Conservation (phyloP, 2,888 invertebrate species). For the Cantharis flavilabris region DNA sequence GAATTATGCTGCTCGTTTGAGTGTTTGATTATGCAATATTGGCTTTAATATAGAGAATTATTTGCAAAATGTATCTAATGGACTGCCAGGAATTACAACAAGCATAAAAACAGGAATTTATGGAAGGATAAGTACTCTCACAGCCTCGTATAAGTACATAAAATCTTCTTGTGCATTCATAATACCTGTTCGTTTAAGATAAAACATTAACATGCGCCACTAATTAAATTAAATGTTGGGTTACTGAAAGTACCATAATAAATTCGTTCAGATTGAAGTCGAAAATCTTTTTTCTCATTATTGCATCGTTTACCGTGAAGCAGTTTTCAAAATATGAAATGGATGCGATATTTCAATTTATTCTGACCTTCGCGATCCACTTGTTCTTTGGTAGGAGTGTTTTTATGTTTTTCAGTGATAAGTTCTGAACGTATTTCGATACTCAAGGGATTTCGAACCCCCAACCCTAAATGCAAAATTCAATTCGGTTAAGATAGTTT, state of each 20-base stretch:
- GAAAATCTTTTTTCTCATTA: conserved; percentile 14
- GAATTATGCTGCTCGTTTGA: not conserved
- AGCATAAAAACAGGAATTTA: conserved; percentile 18
- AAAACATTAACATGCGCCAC: not conserved
- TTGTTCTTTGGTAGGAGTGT: conserved; percentile 38
- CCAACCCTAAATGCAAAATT: conserved; percentile 40
- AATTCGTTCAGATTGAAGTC: not conserved
- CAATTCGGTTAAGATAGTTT: conserved; percentile 50
- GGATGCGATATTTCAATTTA: conserved; percentile 44
- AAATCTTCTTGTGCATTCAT: not conserved
- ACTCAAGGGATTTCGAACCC: conserved; percentile 39
- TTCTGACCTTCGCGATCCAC: conserved; percentile 37
- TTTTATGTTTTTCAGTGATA: conserved; percentile 50
- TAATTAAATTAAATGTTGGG: not conserved
- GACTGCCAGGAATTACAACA: conserved; percentile 18
- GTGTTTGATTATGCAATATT: not conserved
- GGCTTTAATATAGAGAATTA: conserved; percentile 6
- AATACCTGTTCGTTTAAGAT: not conserved
- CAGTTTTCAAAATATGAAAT: conserved; percentile 37
- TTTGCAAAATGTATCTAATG: conserved; percentile 20
- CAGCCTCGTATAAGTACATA: not conserved
- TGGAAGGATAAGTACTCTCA: conserved; percentile 12
- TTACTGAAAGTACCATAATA: not conserved
- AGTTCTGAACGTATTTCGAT: conserved; percentile 43
- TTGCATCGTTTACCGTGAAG: not conserved